Evolutionary conservation across 2,797 vertebrate genomes (phyloP), one percentile per base, ranked within the genome.

Genomic region (Phalanger gymnotis): DNA sequence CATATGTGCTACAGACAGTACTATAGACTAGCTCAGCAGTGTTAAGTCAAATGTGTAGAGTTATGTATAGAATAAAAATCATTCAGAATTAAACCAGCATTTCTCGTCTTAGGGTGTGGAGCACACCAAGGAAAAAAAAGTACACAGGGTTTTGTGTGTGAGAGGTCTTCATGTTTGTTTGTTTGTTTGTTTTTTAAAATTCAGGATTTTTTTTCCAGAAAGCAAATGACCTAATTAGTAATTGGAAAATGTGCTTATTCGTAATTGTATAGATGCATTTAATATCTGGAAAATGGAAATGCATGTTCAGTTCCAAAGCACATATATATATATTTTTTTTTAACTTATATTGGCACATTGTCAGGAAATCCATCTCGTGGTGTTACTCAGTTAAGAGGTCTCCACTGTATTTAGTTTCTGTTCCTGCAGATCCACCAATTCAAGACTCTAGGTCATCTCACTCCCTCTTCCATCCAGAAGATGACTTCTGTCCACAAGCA

Each of bases 331-430:
- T 54, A 89, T 91, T 96, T 97, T 94, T 96, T 93, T 91, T 97
- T 93, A 95, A 93, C 47, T 96, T 96, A 91, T 96, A 89, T 96
- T 97, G 95, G 93, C 97, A 94, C 96, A 96, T 97, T 96, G 54
- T 97, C 96, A 96, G 97, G 92, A 98, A 97, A 97, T 94, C 95
- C 95, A 81, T 98, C 96, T 98, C 97, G 66, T 98, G 97, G 96
- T 97, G 97, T 97, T 95, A 92, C 98, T 97, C 95, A 87, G 96
- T 98, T 97, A 98, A 97, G 98, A 97, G 97, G 93, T 97, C 98
- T 98, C 96, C 97, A 97, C 95, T 98, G 96, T 97, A 97, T 97
- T 98, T 98, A 97, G 96, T 98, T 98, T 98, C 94, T 98, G 97
- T 97, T 96, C 96, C 97, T 98, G 97, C 96, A 98, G 97, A 98